phyloP scores from a whole-genome alignment of 2,888 invertebrate species.

The Anaspis maculata region DNA sequence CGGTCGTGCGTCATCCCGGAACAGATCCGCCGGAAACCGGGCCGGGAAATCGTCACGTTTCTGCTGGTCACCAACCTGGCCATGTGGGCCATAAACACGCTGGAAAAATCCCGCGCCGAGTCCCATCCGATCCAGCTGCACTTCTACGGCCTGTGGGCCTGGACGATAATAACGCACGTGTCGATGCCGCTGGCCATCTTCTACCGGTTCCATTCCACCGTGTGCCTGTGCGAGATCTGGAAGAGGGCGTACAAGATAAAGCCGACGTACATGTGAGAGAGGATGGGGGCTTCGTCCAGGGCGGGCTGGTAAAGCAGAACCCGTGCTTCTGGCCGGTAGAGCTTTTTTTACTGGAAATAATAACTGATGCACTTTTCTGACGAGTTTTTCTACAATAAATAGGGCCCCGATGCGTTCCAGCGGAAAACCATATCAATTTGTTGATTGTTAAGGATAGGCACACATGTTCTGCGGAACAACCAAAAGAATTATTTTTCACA shows the following conservation, averaged over 20 bases:
- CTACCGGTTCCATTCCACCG: slow-evolving; percentile 85
- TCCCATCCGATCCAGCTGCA: slow-evolving; percentile 73
- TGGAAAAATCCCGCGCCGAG: slow-evolving; percentile 76
- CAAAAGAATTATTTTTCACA: too few relatives aligned
- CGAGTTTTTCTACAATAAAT: too few relatives aligned
- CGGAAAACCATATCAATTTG: too few relatives aligned
- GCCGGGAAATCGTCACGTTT: slow-evolving; percentile 79
- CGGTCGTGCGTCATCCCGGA: slow-evolving; percentile 63
- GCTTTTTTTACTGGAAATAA: too few relatives aligned
- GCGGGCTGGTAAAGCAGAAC: too few relatives aligned
- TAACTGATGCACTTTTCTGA: too few relatives aligned
- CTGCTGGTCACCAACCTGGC: slow-evolving; percentile 72
- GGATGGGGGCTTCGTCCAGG: too few relatives aligned
- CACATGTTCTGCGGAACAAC: too few relatives aligned
- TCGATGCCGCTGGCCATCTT: slow-evolving; percentile 85
- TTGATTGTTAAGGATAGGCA: too few relatives aligned
- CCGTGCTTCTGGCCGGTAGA: too few relatives aligned
- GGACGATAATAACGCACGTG: slow-evolving; percentile 85
- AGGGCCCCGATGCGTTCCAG: too few relatives aligned
- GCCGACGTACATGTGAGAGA: slow-evolving; percentile 34
- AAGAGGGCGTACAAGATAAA: slow-evolving; percentile 78
- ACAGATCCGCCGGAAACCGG: slow-evolving; percentile 68
- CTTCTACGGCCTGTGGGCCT: slow-evolving; percentile 82
- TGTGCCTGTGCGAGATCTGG: slow-evolving; percentile 89
- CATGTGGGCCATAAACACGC: slow-evolving; percentile 78